Base-by-base conservation (phyloP, 2,113 vertebrate genomes). In the Rhynchomys soricoides region DNA sequence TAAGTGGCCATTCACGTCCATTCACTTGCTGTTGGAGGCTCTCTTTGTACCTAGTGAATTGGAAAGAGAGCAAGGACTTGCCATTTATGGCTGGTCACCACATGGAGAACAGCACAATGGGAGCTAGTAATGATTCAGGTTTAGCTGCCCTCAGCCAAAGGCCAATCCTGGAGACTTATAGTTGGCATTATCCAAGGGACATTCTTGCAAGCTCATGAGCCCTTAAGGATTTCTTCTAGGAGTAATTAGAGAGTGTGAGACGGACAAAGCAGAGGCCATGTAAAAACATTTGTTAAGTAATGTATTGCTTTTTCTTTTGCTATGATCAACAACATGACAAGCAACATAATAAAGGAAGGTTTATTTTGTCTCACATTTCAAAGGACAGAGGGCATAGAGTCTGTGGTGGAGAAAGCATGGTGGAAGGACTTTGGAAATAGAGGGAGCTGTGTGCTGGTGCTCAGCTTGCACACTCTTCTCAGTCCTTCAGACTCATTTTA, bases 321-420 rank as follows among this genome's bases (percentile, higher is more conserved):
- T 68, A 2, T 50, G 10, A 87, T 87, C 64, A 57, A 52, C 29
- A 21, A 40, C 12, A 37, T 15, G 12, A 29, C 12, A 55, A 52
- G 48, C 64, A 70, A 0, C 0, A 0, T 8, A 26, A 26, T 34
- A 5, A 45, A n/a, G 62, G 19, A 24, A 50, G 15, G 34, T 37
- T 37, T 70, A 8, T 29, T 26, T 40, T 29, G 15, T n/a, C 37
- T 73, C 34, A 5, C 6, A 26, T 37, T 73, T 88, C 45, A 24
- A 10, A 8, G 68, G 68, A 50, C 6, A 0, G 31, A 1, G 50
- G 37, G 66, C 5, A 0, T 31, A 22, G 29, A 70, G 31, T 48
- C 21, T 31, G 70, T n/a, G 45, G 34, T 29, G 22, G 37, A 10
- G 59, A 86, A 66, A 22, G 26, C 83, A 22, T 57, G 45, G 68